A percentile compares a stretch with the other conserved stretches of the same genome.
Evolutionary conservation across 2,888 invertebrate genomes (phyloP).

Genomic region (Conchocele bisecta): DNA sequence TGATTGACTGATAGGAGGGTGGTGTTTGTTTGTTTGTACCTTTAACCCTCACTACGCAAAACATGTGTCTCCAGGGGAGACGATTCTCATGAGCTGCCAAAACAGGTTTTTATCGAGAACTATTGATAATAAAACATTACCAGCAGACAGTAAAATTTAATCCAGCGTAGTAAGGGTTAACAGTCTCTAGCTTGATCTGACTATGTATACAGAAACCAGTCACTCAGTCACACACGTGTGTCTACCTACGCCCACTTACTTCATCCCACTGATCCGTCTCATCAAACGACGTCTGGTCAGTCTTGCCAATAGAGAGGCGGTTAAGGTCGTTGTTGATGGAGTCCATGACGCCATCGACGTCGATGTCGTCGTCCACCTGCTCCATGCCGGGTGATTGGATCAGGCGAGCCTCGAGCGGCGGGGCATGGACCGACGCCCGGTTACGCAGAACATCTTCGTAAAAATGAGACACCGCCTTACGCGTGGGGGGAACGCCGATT

Average conservation of each 20-base stretch:
- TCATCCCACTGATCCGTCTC: slow-evolving; percentile 98
- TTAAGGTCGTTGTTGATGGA: slow-evolving; percentile 49
- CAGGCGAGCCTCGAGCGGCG: slow-evolving; percentile 62
- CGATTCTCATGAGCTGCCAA: no score
- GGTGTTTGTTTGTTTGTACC: no score
- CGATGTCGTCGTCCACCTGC: slow-evolving; percentile 68
- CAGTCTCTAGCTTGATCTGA: no score
- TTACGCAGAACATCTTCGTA: slow-evolving; percentile 70
- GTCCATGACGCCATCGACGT: slow-evolving; percentile 53
- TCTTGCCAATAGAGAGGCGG: slow-evolving; percentile 19
- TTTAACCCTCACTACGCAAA: no score
- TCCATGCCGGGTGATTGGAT: slow-evolving; percentile 74
- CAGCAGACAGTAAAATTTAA: no score
- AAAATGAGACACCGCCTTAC: slow-evolving; percentile 76
- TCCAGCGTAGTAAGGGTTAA: no score
- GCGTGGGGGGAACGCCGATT: slow-evolving; percentile 71
- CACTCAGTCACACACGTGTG: not conserved
- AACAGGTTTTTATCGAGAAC: no score
- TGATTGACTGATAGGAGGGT: no score
- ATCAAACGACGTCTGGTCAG: slow-evolving; percentile 82
- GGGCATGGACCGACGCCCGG: slow-evolving; percentile 58
- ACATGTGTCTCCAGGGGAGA: no score
- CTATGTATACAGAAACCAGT: not conserved
- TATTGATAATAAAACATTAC: no score
- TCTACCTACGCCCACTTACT: slow-evolving; percentile 61